Base-by-base conservation (phyloP, 2,797 vertebrate species). In the Lophotriccus pileatus region DNA sequence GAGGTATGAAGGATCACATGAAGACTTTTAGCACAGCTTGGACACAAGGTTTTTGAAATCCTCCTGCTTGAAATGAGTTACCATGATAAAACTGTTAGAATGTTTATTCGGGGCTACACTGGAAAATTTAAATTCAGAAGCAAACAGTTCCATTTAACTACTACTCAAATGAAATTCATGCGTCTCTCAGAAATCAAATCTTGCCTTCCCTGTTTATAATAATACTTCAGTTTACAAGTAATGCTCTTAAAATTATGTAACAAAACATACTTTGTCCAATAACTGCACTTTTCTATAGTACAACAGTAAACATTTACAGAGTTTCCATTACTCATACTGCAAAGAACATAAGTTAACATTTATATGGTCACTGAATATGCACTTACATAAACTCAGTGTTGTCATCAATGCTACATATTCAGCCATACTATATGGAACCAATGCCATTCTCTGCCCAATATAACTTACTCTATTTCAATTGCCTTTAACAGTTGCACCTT, bases 291-390 rank as follows among this genome's bases (percentile, higher is more conserved):
- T 89, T 85, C 78, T 84, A 82, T 6, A 82, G 70, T 49, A 89
- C 75, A 94, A 70, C 0, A 76, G 84, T 53, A 96, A 95, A 93
- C 63, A 66, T 85, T 90, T 67, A 84, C 79, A 72, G 44, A 81
- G n/a, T 89, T 95, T 94, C 89, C 94, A 93, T 93, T 94, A 95
- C 84, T 84, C 88, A 92, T 44, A 69, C 36, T 49, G 49, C 53
- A 94, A 76, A 91, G 64, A 89, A 80, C n/a, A 19, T 50, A 90
- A 59, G 8, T 67, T 84, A 86, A 90, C 53, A 58, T 63, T 90
- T 87, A 73, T 60, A 82, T 12, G 27, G 32, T 80, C 23, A 36
- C 68, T 60, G 85, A 96, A 80, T 44, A 67, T 8, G 30, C 41
- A 60, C 72, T 83, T 77, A 74, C 2, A 87, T 25, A 83, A 83